Base-by-base conservation (phyloP, 2,888 invertebrate species). In the Volucella inflata region DNA sequence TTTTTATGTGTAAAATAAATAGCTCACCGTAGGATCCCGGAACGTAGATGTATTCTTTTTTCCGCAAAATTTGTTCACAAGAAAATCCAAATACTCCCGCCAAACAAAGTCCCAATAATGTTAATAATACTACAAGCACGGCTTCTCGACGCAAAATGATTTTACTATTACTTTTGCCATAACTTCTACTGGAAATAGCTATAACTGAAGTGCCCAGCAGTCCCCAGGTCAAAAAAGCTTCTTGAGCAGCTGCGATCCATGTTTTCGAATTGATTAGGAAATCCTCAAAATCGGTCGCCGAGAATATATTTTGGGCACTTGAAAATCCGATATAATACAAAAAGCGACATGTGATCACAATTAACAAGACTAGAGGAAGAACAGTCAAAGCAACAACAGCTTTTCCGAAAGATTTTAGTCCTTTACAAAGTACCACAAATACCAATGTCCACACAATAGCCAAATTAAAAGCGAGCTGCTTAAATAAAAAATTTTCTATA, bases 361-460 rank as follows among this genome's bases (percentile, higher is more conserved):
- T 82, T 2, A 92, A 95, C 2, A 96, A 95, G 88, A 96, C 94
- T 55, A 97, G 94, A 3, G 98, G 97, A 82, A 97, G 91, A 87
- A 97, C 93, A 65, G 96, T 95, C 89, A 97, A 94, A 82, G 96
- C 94, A 92, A 96, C 96, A 9, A 97, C 95, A 14, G 90, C 82
- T 72, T 92, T 91, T 6, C 92, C 92, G 64, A 91, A 89, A 0
- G 92, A 92, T 79, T 96, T 94, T 51, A 97, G 92, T 78, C 98
- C 97, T 94, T 97, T 97, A 91, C 97, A 97, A 21, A 98, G 94
- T 55, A 96, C 95, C 21, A 98, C 95, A 90, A 98, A 98, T 8
- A 97, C 95, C 62, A 97, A 95, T 94, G 97, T 95, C 98, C 98
- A 98, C 21, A 97, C 95, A 4, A 98, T 96, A 0, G 97, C 97